Conservation (phyloP, 35 echinoderm and acorn worm genomes). For the Chiridota heheva region DNA sequence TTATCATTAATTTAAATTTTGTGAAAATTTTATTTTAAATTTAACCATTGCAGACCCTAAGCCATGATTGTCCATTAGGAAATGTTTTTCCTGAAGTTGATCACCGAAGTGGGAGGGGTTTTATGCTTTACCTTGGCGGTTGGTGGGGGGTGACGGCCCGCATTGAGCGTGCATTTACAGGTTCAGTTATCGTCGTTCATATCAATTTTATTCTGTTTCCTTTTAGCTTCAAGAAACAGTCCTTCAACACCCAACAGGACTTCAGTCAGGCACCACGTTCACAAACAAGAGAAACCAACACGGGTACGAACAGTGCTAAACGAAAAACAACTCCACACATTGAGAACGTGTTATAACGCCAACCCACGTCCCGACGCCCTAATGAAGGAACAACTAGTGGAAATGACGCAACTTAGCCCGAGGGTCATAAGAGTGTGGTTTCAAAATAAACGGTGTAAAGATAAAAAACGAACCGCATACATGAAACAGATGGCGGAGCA, state of each 20-base stretch:
- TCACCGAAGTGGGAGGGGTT: no score
- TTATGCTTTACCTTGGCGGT: no score
- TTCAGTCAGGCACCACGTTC: slow-evolving; percentile 78
- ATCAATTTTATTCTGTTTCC: no score
- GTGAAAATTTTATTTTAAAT: no score
- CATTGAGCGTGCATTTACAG: no score
- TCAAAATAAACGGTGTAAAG: slow-evolving; percentile 98
- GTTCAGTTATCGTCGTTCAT: no score
- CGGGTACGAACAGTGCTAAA: slow-evolving; percentile 95
- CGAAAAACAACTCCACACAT: slow-evolving; percentile 98
- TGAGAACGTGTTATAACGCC: slow-evolving; percentile 94
- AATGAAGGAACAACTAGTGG: slow-evolving; percentile 99
- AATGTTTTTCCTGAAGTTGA: no score
- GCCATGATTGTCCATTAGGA: no score
- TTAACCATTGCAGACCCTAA: no score
- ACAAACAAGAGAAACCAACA: slow-evolving; percentile 97
- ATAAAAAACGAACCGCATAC: slow-evolving; percentile 79
- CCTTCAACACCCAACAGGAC: slow-evolving; percentile 71
- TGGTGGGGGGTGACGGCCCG: no score
- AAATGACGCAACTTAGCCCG: slow-evolving; percentile 93
- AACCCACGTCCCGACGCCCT: slow-evolving; percentile 95
- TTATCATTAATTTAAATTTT: no score
- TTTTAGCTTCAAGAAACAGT: slow-evolving; percentile 24
- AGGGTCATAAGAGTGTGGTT: slow-evolving; percentile 98
- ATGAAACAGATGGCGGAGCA: slow-evolving; percentile 98